These are phyloP conservation scores for Epizoanthus ramosus DNA, from an alignment of 92 coral and sea anemone genomes.

Conservation along the genomic window DNA sequence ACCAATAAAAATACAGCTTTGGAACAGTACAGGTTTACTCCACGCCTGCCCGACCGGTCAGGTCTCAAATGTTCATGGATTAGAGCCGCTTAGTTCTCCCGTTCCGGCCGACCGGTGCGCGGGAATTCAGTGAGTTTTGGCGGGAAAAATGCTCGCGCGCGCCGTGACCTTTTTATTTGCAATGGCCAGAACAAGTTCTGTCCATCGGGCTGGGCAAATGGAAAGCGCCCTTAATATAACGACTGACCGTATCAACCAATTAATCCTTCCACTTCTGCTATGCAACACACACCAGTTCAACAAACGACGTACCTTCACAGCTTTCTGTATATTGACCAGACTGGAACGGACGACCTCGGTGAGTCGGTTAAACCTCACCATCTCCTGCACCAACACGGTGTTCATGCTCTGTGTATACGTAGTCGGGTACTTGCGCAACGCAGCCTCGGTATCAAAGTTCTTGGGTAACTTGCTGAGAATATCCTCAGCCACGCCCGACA, in stretches of 20 bases:
- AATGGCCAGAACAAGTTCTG: no score
- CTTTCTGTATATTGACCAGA: conserved; percentile 94
- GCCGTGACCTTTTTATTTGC: no score
- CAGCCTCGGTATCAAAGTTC: conserved; percentile 94
- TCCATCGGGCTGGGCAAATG: no score
- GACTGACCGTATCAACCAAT: neutral
- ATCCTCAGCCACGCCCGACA: conserved; percentile 89
- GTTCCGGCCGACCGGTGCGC: no score
- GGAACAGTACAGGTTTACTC: no score
- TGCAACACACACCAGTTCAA: neutral
- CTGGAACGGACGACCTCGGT: conserved; percentile 94
- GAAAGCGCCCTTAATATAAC: neutral
- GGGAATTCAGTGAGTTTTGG: no score
- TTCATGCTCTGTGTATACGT: conserved; percentile 99
- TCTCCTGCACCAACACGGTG: conserved; percentile 97
- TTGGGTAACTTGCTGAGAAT: conserved; percentile 89
- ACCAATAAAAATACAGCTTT: no score
- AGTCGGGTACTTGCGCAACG: conserved; percentile 91
- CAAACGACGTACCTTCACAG: conserved; percentile 78
- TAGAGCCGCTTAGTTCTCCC: no score
- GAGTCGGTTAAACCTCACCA: conserved; percentile 96
- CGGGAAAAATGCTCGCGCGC: no score
- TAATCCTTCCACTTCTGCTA: neutral
- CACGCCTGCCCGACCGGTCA: no score
- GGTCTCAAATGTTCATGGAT: no score